Base-by-base conservation (phyloP, 2,888 invertebrate genomes). In the Spodoptera picta region DNA sequence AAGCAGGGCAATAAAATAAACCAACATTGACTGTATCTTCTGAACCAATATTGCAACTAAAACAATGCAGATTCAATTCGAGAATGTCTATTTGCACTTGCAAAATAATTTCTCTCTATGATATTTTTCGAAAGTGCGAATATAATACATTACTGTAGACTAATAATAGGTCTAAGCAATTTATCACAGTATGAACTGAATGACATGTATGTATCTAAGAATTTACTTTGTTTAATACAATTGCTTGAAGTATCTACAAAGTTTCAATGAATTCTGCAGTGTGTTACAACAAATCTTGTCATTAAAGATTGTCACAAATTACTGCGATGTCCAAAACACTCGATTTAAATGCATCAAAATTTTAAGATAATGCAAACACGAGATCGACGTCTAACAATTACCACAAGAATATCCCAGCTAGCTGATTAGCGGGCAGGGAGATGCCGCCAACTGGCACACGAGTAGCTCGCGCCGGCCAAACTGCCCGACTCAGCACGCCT, bases 371-470 rank as follows among this genome's bases (percentile, higher is more conserved):
- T 61, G 43, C 53, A 67, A 73, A 73, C 61, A 53, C 55, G 61
- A 73, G 58, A 75, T 78, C 75, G 77, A 77, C 62, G 62, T 64
- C 71, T 65, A 69, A 67, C 69, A 69, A 73, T 75, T 71, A 73
- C 71, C 75, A 75, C 79, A 82, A 88, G 84, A 87, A 84, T 83
- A 80, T 61, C 80, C 76, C 81, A 76, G 81, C 80, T 73, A 79
- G 75, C 87, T 90, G 90, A 92, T 92, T 90, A 91, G 88, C 88
- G 86, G 81, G 74, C 60, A 78, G 73, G 72, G 77, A 72, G 75
- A 73, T 75, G 76, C 75, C 82, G 93, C 94, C 93, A 93, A 89
- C 91, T 93, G 93, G 93, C 93, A 92, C 83, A 69, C 79, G 66
- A 73, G 80, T 79, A 84, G 81, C 81, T 75, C 60, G 78, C 84